Evolutionary conservation across 2,888 invertebrate genomes (phyloP), one percentile per base, ranked within the genome.

Genomic region (Cheilosia variabilis): DNA sequence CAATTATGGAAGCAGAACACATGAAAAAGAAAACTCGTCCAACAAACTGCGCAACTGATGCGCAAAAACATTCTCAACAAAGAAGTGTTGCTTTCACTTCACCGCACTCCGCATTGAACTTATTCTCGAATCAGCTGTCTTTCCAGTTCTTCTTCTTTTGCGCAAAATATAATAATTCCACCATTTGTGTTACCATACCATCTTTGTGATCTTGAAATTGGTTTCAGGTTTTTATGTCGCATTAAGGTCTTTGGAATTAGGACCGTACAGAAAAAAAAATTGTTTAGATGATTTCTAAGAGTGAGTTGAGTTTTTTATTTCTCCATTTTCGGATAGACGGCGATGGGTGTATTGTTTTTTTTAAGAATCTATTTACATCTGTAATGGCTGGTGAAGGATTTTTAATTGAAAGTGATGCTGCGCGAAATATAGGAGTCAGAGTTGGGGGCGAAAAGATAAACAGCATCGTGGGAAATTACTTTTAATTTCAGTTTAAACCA

Each of bases 121-220:
- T 45, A n/a, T 62, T 15, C 24, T 13, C 22, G 2, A 43, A 72
- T 60, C 76, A 66, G 68, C 76, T 68, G 68, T 45, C 62, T 62
- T 60, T 68, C 76, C 76, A 77, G 76, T 77, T 77, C 60, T 60
- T 68, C 68, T 62, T 77, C 76, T 68, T 45, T 60, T 34, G 75
- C 66, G 34, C 9, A 43, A 37, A 60, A 9, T 58, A 50, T 31
- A 50, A 37, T 31, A 55, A 68, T 13, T 68, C 68, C 55, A 68
- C 55, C 31, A 57, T 52, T 55, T 7, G 34, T 57, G 5, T 34
- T 6, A 31, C 62, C 66, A 60, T 58, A 50, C 47, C 60, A 53
- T 62, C 53, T 77, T 62, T 50, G 58, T 68, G 60, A 41, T 76
- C 68, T 66, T 22, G 68, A 68, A 60, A 68, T 69, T 45, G 60